These are phyloP conservation scores for Ectemnius continuus DNA, from an alignment of 2,888 invertebrate genomes.

Conservation along the genomic window DNA sequence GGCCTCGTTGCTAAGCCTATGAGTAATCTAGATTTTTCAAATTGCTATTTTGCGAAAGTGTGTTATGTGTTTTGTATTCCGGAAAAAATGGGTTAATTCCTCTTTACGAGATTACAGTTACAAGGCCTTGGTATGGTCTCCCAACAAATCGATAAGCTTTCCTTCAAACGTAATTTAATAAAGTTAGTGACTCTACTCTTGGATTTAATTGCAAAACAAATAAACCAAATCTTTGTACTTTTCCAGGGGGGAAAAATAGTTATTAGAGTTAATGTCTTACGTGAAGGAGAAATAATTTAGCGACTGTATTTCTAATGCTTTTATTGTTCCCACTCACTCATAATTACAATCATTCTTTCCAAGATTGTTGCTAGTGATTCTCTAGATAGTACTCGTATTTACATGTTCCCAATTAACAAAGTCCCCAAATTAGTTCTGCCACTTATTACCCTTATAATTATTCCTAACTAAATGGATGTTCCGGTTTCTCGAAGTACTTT, in stretches of 20 bases:
- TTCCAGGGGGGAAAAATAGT: neutral
- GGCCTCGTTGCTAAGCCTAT: too few species aligned
- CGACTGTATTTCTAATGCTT: conserved; percentile 24
- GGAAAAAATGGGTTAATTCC: conserved; percentile 26
- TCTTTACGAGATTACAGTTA: conserved; percentile 30
- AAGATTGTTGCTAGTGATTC: neutral
- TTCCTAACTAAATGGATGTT: conserved; percentile 67
- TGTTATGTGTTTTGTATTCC: neutral
- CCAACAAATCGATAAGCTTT: conserved; percentile 28
- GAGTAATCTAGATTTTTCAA: too few species aligned
- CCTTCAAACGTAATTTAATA: conserved; percentile 22
- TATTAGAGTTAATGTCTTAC: neutral
- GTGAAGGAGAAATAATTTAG: conserved; percentile 36
- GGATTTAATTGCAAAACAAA: neutral
- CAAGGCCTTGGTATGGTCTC: conserved; percentile 22
- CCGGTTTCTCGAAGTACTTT: conserved; percentile 81
- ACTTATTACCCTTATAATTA: neutral
- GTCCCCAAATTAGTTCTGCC: neutral
- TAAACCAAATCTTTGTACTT: neutral
- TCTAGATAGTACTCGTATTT: neutral
- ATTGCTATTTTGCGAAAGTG: too few species aligned
- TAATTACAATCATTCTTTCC: conserved; percentile 40
- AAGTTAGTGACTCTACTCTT: neutral
- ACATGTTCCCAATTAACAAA: neutral
- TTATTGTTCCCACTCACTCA: conserved; percentile 45